A percentile compares a stretch with the other conserved stretches of the same genome.
phyloP scores from a whole-genome alignment of 2,113 vertebrate species.

The Mionectes macconnelli region DNA sequence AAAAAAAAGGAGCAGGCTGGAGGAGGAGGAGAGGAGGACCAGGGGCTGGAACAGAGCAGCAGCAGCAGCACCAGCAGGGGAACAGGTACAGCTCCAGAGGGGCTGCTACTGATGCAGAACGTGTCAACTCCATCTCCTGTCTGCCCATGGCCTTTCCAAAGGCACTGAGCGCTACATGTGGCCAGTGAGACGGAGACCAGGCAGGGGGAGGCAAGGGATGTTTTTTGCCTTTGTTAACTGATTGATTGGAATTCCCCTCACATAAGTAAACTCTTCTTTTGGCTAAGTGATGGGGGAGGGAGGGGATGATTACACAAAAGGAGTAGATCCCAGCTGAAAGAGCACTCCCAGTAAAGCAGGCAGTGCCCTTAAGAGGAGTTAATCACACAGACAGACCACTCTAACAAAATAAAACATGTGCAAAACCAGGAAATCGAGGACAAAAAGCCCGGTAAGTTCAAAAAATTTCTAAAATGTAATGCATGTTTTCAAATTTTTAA shows the following conservation, averaged over 20 bases:
- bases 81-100: not conserved
- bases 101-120: accelerated
- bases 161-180: accelerated
- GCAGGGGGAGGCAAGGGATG: not conserved
- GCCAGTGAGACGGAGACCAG: not conserved
- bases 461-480: not conserved
- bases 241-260: not conserved
- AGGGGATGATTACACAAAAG: not conserved
- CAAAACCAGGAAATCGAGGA: not conserved
- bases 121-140: not conserved
- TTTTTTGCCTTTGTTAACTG: not conserved
- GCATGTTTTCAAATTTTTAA: not conserved
- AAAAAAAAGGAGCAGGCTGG: not conserved
- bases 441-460: not conserved
- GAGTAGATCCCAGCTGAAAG: not conserved
- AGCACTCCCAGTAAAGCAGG: not conserved
- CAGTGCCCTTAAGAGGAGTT: not conserved
- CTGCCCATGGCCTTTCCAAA: accelerated
- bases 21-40: not conserved
- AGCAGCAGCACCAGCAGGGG: not conserved
- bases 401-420: not conserved
- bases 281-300: not conserved
- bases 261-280: not conserved
- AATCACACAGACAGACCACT: not conserved
- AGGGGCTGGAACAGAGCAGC: not conserved